phyloP scores from a whole-genome alignment of 2,113 vertebrate species.

The Sisor rabdophorus region DNA sequence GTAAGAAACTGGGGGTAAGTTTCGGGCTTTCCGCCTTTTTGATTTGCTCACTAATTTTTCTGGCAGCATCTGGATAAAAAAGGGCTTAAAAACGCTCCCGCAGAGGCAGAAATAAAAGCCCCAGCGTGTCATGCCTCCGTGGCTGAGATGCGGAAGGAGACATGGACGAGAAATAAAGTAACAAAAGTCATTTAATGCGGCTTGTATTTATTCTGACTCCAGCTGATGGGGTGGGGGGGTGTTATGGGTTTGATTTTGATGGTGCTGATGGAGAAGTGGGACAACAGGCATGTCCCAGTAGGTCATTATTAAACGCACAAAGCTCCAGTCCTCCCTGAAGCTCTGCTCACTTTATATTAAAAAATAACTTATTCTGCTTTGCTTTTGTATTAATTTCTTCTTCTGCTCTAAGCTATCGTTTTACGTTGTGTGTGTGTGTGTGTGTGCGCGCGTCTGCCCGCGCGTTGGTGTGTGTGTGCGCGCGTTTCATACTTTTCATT shows the following conservation, averaged over 20 bases:
- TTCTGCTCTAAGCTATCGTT: not conserved
- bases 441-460: not conserved
- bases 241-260: no score
- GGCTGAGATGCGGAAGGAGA: not conserved
- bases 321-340: not conserved
- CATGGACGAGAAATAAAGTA: not conserved
- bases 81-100: conserved; percentile 6
- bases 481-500: not conserved
- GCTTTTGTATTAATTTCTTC: no score
- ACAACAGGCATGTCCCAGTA: not conserved
- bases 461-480: not conserved
- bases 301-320: not conserved
- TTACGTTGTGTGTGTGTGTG: not conserved
- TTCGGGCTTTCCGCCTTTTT: conserved; percentile 40
- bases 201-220: not conserved
- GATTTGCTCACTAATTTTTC: conserved; percentile 56
- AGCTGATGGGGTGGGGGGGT: not conserved
- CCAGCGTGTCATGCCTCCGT: not conserved
- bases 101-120: conserved; percentile 4
- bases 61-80: conserved; percentile 56
- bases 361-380: not conserved
- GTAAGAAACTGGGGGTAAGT: conserved; percentile 98
- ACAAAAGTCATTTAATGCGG: not conserved
- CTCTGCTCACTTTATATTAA: not conserved
- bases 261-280: conserved; percentile 9